Conservation (phyloP, 1,140 invertebrate species). For the Latrodectus geometricus region DNA sequence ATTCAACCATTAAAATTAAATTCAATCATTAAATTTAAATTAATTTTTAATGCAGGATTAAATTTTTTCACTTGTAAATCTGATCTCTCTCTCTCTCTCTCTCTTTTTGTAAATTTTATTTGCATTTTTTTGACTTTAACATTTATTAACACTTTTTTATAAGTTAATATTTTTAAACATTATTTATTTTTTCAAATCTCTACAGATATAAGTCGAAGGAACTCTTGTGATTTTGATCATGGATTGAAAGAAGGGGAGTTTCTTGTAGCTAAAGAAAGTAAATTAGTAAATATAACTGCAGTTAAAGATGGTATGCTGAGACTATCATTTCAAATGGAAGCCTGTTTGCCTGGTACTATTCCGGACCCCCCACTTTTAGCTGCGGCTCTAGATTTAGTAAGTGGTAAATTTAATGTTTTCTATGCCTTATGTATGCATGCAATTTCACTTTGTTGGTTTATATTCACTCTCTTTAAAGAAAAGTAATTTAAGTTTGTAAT, state of each 20-base stretch:
- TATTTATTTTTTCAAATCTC: neutral
- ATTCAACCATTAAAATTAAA: too few relatives aligned
- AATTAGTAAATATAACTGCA: constrained; percentile 79
- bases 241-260: constrained; percentile 81
- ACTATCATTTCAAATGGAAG: constrained; percentile 91
- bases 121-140: neutral
- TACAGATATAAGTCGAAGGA: constrained; percentile 82
- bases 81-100: neutral
- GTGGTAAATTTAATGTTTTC: constrained; percentile 22
- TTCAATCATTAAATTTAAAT: too few relatives aligned
- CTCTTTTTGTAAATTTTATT: neutral
- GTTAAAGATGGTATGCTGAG: constrained; percentile 84
- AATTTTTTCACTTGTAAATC: too few relatives aligned
- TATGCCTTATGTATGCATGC: neutral
- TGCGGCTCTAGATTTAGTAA: constrained; percentile 94
- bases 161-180: neutral
- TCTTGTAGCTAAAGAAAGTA: constrained; percentile 85
- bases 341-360: constrained; percentile 92
- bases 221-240: constrained; percentile 84
- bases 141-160: neutral
- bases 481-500: too few relatives aligned
- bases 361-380: constrained; percentile 96
- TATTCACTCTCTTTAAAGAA: too few relatives aligned
- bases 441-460: neutral
- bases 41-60: too few relatives aligned